A percentile compares a stretch with the other conserved stretches of the same genome.
phyloP scores from a whole-genome alignment of 1,140 invertebrate genomes.

The Drosophila navojoa region DNA sequence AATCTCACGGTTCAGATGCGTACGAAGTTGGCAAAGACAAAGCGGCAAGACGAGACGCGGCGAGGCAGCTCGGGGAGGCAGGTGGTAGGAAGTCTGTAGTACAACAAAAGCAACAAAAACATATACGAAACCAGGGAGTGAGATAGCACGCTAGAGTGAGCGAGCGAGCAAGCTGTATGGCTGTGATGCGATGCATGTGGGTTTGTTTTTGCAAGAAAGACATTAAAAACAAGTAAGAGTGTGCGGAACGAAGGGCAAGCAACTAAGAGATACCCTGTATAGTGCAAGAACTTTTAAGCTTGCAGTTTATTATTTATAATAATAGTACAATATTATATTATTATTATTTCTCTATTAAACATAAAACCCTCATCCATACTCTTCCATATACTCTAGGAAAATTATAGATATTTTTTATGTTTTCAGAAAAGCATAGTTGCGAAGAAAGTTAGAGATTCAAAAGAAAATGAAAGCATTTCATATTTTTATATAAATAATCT shows the following conservation, averaged over 20 bases:
- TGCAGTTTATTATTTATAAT: not conserved
- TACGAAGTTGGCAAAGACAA: slow-evolving; percentile 72
- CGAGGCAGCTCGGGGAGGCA: slow-evolving; percentile 52
- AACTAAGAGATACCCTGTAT: slow-evolving; percentile 1
- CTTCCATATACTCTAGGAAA: no score
- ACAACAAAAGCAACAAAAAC: slow-evolving; percentile 26
- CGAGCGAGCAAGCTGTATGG: slow-evolving; percentile 14
- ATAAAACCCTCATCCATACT: no score
- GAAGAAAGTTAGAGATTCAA: no score
- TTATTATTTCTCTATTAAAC: no score
- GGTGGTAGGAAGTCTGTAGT: slow-evolving; percentile 73
- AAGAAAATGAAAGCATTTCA: no score
- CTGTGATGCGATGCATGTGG: slow-evolving; percentile 59
- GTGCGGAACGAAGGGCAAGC: not conserved
- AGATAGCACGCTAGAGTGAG: slow-evolving; percentile 3
- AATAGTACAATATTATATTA: no score
- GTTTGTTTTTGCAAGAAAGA: slow-evolving; percentile 72
- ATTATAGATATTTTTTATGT: no score
- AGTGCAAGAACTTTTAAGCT: not conserved
- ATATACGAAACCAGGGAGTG: slow-evolving; percentile 31
- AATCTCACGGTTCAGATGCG: slow-evolving; percentile 82
- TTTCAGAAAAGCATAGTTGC: no score
- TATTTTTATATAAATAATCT: no score
- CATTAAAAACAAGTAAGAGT: slow-evolving; percentile 47
- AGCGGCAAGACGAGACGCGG: slow-evolving; percentile 8